phyloP scores from a whole-genome alignment of 2,888 invertebrate species.

The Drosophila merina region DNA sequence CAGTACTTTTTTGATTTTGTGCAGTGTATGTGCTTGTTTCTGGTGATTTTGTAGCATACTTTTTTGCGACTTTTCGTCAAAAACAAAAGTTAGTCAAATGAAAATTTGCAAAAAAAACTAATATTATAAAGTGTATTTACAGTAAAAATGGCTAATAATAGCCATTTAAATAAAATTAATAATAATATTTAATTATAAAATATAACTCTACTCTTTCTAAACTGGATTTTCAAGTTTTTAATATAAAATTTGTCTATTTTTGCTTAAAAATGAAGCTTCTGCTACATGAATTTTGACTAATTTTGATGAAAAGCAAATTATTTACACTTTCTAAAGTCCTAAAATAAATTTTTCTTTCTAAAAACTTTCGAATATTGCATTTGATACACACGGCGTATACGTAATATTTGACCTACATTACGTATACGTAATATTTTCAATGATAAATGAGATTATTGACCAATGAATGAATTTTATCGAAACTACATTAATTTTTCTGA shows the following conservation, averaged over 20 bases:
- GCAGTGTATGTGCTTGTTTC: conserved; percentile 25
- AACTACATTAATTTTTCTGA: not conserved
- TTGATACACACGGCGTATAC: not conserved
- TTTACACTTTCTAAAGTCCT: not conserved
- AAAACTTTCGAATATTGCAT: not conserved
- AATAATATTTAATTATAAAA: not conserved
- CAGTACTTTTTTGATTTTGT: conserved; percentile 17
- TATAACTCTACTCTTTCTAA: not conserved
- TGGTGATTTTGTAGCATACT: conserved; percentile 10
- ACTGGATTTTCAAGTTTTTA: not conserved
- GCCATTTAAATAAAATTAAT: not conserved
- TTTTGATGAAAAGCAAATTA: not conserved
- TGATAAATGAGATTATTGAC: not conserved
- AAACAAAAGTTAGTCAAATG: not conserved
- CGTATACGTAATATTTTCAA: conserved; percentile 8
- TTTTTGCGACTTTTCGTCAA: conserved; percentile 1
- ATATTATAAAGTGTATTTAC: not conserved
- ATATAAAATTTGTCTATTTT: not conserved
- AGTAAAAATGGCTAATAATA: not conserved
- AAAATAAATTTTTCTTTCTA: not conserved
- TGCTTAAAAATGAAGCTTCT: not conserved
- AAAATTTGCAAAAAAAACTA: not conserved
- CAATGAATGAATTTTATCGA: not conserved
- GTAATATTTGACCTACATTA: not conserved
- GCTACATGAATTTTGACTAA: no score